Evolutionary conservation across 2,797 vertebrate species (phyloP).

Genomic region (Heteromormyrus szaboi): DNA sequence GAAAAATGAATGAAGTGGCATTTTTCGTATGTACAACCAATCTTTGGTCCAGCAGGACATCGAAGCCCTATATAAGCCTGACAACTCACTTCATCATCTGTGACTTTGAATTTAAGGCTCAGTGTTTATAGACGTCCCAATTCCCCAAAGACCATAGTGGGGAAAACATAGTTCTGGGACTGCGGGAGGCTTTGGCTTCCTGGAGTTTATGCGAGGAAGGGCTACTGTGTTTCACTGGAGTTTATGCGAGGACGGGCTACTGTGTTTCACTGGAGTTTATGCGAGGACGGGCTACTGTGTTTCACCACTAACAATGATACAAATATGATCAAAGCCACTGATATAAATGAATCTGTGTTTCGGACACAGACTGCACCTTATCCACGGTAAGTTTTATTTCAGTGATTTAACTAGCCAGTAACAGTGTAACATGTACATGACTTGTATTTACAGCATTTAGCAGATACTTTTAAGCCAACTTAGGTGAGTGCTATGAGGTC

Average conservation of each 20-base stretch:
- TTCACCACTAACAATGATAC: not conserved
- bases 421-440: not conserved
- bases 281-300: not conserved
- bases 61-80: not conserved
- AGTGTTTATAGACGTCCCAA: not conserved
- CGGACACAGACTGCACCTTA: not conserved
- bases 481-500: not conserved
- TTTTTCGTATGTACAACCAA: not conserved
- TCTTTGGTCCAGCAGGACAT: not conserved
- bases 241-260: not conserved
- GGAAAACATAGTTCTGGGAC: not conserved
- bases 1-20: not conserved
- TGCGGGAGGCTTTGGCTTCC: not conserved
- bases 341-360: not conserved
- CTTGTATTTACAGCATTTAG: not conserved
- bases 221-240: not conserved
- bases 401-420: not conserved
- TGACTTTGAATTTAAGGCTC: not conserved
- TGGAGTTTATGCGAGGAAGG: not conserved
- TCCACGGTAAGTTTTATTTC: not conserved
- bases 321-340: not conserved
- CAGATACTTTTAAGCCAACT: not conserved
- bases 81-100: not conserved
- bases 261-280: no score
- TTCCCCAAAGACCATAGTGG: not conserved